Base-by-base conservation (phyloP, 2,797 vertebrate species). In the Uromys caudimaculatus region DNA sequence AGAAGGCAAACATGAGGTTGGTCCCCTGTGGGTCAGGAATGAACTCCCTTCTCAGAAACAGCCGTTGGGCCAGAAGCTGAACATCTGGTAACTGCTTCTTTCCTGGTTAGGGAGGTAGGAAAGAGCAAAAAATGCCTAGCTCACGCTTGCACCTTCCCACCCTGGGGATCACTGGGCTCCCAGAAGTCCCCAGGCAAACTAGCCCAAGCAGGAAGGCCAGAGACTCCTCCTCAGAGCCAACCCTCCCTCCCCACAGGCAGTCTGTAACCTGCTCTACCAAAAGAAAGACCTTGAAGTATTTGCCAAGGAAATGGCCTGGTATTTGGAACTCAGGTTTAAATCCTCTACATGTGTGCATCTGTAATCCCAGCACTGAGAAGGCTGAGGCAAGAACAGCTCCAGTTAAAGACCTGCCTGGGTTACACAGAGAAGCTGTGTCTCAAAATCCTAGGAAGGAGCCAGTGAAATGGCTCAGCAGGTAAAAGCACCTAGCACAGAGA, bases 1-100 rank as follows among this genome's bases (percentile, higher is more conserved):
- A 99, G 98, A 99, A 99, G 87, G 99, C 99, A 92, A 99, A 99
- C 99, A 99, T 99, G 97, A 99, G 85, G 96, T 99, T 99, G 96
- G 99, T 98, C 90, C 99, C 99, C 95, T 98, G 99, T 0, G 99
- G 99, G 81, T 99, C 99, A 0, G 99, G 99, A 29, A 99, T 98
- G 90, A 99, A 99, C 69, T 96, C 98, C 56, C 93, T 97, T 78
- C 99, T 99, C 96, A 98, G 98, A 67, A 99, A 98, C 96, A 99
- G 99, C 64, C 95, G 98, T 82, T 98, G 98, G 0, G 98, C 98
- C 95, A 99, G 90, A 52, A 98, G 69, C 81, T 99, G 98, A 2
- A 99, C 93, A 56, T 99, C 99, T 0, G 99, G 99, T 90, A 99
- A 98, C 92, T 98, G 96, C n/a, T 92, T 90, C 97, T 99, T 99